phyloP scores from a whole-genome alignment of 2,888 invertebrate genomes.

The Neria commutata region DNA sequence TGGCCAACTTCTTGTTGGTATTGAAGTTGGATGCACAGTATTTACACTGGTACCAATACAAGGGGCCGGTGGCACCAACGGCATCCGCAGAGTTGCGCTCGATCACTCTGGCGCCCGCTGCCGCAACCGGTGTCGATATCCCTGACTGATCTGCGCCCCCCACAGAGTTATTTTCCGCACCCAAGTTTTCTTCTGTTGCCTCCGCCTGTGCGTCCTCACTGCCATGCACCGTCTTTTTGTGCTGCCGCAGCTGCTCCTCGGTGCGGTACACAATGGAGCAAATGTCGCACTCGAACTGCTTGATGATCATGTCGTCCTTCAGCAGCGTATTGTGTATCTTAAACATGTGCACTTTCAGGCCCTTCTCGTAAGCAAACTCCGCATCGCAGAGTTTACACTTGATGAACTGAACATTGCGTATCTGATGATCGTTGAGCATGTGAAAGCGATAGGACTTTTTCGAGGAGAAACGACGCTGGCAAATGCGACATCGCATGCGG shows the following conservation, averaged over 20 bases:
- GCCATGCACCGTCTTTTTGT: slow-evolving; percentile 57
- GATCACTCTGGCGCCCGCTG: neutral
- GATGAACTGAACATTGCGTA: slow-evolving; percentile 60
- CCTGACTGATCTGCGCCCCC: slow-evolving; percentile 23
- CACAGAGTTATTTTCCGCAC: neutral
- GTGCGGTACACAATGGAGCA: slow-evolving; percentile 60
- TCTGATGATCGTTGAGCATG: slow-evolving; percentile 61
- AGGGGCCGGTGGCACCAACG: slow-evolving; percentile 30
- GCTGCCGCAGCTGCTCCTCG: slow-evolving; percentile 54
- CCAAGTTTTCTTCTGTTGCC: slow-evolving; percentile 29
- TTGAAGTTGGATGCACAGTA: slow-evolving; percentile 62
- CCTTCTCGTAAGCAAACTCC: slow-evolving; percentile 62
- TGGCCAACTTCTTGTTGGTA: slow-evolving; percentile 61
- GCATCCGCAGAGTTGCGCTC: slow-evolving; percentile 12
- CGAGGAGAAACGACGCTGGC: slow-evolving; percentile 60
- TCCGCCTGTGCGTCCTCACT: slow-evolving; percentile 33
- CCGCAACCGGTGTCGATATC: slow-evolving; percentile 32
- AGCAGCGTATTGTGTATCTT: slow-evolving; percentile 58
- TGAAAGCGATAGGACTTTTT: slow-evolving; percentile 61
- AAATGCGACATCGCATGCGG: slow-evolving; percentile 60
- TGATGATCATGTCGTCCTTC: slow-evolving; percentile 56
- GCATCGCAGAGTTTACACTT: slow-evolving; percentile 61
- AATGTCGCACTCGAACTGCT: slow-evolving; percentile 60
- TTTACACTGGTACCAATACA: slow-evolving; percentile 62
- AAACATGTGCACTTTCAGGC: slow-evolving; percentile 61